Conservation (phyloP, 2,888 invertebrate genomes). For the Spodoptera exigua region DNA sequence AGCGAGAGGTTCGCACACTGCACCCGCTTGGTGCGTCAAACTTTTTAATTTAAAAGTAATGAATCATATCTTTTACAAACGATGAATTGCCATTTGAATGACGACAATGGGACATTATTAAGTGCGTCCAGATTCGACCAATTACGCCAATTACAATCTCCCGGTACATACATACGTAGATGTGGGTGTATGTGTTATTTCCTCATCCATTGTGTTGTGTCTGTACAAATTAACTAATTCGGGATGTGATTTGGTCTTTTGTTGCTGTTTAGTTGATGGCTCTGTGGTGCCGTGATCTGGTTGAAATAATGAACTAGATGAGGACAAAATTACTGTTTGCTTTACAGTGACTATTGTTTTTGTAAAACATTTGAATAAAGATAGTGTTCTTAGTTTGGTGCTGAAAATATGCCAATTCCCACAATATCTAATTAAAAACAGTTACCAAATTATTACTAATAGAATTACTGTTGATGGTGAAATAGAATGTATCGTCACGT, state of each 20-base stretch:
- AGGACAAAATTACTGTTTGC: too few relatives aligned
- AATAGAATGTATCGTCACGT: too few relatives aligned
- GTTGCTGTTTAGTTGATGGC: constrained; percentile 56
- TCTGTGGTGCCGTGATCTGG: constrained; percentile 63
- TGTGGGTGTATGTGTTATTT: constrained; percentile 81
- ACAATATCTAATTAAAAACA: too few relatives aligned
- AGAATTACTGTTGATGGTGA: too few relatives aligned
- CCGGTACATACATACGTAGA: constrained; percentile 78
- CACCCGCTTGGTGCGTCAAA: constrained; percentile 58
- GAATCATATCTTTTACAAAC: constrained; percentile 86
- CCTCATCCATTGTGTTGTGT: constrained; percentile 87
- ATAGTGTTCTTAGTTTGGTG: too few relatives aligned
- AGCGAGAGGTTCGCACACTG: constrained; percentile 22
- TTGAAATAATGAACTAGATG: not conserved
- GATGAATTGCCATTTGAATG: constrained; percentile 87
- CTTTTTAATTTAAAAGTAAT: constrained; percentile 82
- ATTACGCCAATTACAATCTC: constrained; percentile 88
- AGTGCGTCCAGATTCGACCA: constrained; percentile 88
- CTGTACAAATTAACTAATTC: constrained; percentile 88
- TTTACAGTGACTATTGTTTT: too few relatives aligned
- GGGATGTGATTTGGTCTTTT: constrained; percentile 65
- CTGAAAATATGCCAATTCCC: too few relatives aligned
- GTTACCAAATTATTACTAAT: too few relatives aligned
- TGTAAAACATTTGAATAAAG: too few relatives aligned
- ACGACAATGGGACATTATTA: constrained; percentile 87